Conservation (phyloP, 2,888 invertebrate species). For the Dichetophora obliterata region DNA sequence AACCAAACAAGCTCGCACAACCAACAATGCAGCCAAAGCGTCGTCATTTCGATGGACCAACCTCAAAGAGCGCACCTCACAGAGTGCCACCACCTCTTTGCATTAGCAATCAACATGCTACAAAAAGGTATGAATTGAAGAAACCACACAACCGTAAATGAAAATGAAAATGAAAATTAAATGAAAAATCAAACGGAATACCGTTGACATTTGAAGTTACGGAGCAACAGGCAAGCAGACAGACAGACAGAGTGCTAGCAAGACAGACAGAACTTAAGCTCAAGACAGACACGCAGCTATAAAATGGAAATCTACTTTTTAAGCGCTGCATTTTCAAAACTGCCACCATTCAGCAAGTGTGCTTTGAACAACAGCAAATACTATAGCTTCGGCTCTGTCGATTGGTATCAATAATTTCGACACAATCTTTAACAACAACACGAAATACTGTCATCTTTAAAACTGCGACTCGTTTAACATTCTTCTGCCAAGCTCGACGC, state of each 20-base stretch:
- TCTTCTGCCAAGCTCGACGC: too few relatives aligned
- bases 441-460: neutral
- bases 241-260: constrained; percentile 13
- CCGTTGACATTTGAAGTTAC: constrained; percentile 29
- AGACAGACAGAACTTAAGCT: neutral
- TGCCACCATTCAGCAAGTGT: too few relatives aligned
- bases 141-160: constrained; percentile 18
- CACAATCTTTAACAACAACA: constrained; percentile 7
- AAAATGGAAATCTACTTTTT: neutral
- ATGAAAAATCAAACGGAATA: constrained; percentile 19
- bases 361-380: neutral
- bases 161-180: constrained; percentile 27
- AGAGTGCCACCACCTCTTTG: constrained; percentile 20
- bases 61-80: constrained; percentile 39
- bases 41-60: constrained; percentile 20
- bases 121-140: constrained; percentile 4
- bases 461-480: neutral
- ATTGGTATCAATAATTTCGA: neutral
- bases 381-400: neutral
- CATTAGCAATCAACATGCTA: constrained; percentile 24
- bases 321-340: too few relatives aligned
- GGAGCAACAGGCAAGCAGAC: constrained; percentile 1
- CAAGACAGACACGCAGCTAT: neutral
- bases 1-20: constrained; percentile 23
- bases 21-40: neutral